phyloP scores from a whole-genome alignment of 35 echinoderm and acorn worm genomes.

The Apostichopus japonicus region DNA sequence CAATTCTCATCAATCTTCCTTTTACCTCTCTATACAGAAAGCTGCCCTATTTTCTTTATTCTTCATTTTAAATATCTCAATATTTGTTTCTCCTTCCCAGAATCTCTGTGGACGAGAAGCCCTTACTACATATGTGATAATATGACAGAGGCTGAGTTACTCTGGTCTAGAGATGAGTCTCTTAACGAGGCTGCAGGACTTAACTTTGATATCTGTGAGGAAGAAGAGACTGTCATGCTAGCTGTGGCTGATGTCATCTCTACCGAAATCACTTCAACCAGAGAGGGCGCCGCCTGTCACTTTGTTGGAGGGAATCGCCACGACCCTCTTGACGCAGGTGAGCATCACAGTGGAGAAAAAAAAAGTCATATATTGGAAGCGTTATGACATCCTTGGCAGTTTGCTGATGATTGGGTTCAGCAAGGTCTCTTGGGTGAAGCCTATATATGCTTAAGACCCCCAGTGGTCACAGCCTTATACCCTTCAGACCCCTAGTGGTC shows the following conservation, averaged over 20 bases:
- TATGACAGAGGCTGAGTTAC: neutral
- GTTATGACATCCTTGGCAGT: no score
- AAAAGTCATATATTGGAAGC: no score
- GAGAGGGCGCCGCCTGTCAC: slow-evolving; percentile 70
- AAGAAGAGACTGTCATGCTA: slow-evolving; percentile 63
- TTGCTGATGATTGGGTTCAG: no score
- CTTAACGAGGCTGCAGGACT: neutral
- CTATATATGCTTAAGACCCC: no score
- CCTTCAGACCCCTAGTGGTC: no score
- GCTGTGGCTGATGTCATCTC: slow-evolving; percentile 66
- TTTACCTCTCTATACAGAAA: no score
- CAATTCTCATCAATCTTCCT: no score
- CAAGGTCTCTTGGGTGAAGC: no score
- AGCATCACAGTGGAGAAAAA: neutral
- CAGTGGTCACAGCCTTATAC: no score
- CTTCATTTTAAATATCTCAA: neutral
- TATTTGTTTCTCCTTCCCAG: neutral
- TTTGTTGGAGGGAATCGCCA: slow-evolving; percentile 79
- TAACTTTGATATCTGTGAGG: slow-evolving; percentile 58
- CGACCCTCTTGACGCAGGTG: slow-evolving; percentile 69
- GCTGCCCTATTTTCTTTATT: no score
- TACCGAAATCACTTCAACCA: slow-evolving; percentile 64
- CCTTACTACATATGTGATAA: slow-evolving; percentile 49
- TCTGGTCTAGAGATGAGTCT: neutral
- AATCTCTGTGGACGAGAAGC: neutral